Evolutionary conservation across 2,888 invertebrate species (phyloP), one percentile per base, ranked within the genome.

Genomic region (Nemoura dubitans): DNA sequence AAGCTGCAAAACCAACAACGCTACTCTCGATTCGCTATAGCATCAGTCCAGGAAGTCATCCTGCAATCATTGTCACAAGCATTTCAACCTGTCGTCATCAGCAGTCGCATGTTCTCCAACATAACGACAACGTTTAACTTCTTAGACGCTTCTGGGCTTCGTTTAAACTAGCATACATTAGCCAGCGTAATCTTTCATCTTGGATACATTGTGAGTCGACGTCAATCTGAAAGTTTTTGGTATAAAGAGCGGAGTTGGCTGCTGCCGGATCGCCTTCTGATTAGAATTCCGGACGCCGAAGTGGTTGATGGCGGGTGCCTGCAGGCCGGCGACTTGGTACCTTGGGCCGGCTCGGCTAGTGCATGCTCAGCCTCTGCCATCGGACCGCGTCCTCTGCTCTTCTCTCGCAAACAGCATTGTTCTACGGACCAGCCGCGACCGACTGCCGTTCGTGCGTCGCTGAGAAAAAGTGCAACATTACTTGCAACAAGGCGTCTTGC

Each of bases 391-490:
- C 36, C 36, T 3, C 36, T 36, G 36, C 36, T 36, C 36, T 36
- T 36, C 59, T 59, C 59, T 16, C 21, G 59, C 16, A 59, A 59
- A 21, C 59, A 59, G 59, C 59, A 59, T 59, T 59, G 59, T 59
- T 59, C 10, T 36, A 36, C 36, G 36, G n/a, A n/a, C n/a, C n/a
- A n/a, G 36, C 36, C 3, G 36, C 36, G 5, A 36, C 5, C 36
- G 10, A 36, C 36, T 21, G 59, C 14, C 59, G 59, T 7, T 59
- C 16, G 10, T 36, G 10, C 36, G 59, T 59, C 59, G 59, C 2
- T 10, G 27, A 10, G 78, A 78, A 78, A 21, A 78, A 78, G 78
- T 78, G 78, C 78, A 78, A 78, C 78, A 78, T 21, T 78, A 78
- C 28, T 27, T 26, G 26, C 78, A 78, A 26, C 27, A 78, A 78